These are phyloP conservation scores for Tupaia chinensis DNA, from an alignment of 2,113 vertebrate genomes.

Conservation along the genomic window DNA sequence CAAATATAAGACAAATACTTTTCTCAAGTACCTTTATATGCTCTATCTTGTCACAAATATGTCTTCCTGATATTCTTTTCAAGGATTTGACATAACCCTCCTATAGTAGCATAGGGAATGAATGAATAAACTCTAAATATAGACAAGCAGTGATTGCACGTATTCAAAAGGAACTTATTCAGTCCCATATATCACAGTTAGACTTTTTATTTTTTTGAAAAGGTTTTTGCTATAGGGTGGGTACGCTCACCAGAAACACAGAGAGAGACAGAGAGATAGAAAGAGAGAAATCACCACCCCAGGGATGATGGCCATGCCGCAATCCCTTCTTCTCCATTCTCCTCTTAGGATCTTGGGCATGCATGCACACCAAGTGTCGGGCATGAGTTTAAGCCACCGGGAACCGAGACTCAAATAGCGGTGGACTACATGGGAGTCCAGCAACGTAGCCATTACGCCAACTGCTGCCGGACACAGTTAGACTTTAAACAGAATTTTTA, in stretches of 20 bases:
- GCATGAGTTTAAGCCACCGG: no score
- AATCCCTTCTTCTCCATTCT: no score
- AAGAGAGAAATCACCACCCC: no score
- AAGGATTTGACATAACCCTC: constrained; percentile 39
- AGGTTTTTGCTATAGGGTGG: no score
- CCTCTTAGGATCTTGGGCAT: no score
- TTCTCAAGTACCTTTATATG: background rate
- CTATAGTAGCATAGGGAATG: background rate
- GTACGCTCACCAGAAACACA: no score
- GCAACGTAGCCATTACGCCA: no score
- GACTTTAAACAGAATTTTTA: constrained; percentile 29
- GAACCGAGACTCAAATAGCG: no score
- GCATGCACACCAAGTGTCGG: no score
- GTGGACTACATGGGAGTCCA: no score
- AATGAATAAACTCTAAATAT: constrained; percentile 53
- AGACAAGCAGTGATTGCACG: constrained; percentile 5
- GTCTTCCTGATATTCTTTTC: constrained; percentile 39
- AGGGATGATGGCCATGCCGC: no score
- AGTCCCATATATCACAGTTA: background rate
- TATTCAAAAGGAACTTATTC: constrained; percentile 18
- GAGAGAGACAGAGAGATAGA: no score
- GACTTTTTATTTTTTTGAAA: background rate
- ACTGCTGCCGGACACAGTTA: background rate
- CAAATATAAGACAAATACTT: constrained; percentile 40
- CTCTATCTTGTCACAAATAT: background rate